Evolutionary conservation across 2,797 vertebrate species (phyloP).

Genomic region (Microcaecilia unicolor): DNA sequence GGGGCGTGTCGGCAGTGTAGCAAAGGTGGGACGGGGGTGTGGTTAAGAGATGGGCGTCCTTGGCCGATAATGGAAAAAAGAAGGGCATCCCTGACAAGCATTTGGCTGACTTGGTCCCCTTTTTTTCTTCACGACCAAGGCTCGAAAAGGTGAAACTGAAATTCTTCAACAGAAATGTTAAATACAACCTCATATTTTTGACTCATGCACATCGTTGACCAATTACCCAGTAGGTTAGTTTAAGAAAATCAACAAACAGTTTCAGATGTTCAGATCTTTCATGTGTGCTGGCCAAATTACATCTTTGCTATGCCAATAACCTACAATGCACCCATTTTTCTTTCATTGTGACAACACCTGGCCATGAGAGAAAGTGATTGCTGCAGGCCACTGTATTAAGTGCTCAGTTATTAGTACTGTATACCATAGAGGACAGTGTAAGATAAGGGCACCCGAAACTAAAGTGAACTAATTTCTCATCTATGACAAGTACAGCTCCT

Average conservation of each 20-base stretch:
- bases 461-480: conserved; percentile 7
- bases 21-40: too few species aligned
- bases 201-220: conserved; percentile 9
- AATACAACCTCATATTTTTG: conserved; percentile 22
- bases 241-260: conserved; percentile 16
- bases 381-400: conserved; percentile 19
- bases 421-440: conserved; percentile 5
- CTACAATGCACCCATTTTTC: conserved; percentile 17
- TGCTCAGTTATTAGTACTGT: conserved; percentile 11
- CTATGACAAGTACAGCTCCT: conserved; percentile 8
- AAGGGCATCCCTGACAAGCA: too few species aligned
- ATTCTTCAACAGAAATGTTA: too few species aligned
- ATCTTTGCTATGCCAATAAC: conserved; percentile 31
- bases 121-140: too few species aligned
- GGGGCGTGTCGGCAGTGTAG: too few species aligned
- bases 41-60: too few species aligned
- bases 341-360: conserved; percentile 26
- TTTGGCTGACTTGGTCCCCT: too few species aligned
- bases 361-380: conserved; percentile 13
- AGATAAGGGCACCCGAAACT: conserved; percentile 12
- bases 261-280: conserved; percentile 28
- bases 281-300: conserved; percentile 16
- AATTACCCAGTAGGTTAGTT: conserved; percentile 4
- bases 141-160: too few species aligned
- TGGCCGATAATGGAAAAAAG: too few species aligned